Evolutionary conservation across 1,140 invertebrate species (phyloP), one percentile per base, ranked within the genome.

Genomic region (Heliconius himera): DNA sequence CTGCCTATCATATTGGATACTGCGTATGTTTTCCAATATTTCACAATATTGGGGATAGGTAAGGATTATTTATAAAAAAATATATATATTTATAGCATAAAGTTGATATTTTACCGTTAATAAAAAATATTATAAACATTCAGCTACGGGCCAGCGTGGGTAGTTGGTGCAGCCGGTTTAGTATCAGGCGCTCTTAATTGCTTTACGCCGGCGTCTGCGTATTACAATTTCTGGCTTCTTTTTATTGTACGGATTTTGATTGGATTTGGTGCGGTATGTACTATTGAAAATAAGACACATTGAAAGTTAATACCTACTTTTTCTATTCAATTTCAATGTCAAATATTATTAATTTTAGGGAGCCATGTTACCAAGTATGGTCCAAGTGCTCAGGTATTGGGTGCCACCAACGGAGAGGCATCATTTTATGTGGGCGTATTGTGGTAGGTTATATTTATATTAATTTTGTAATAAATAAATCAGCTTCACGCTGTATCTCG

Each of bases 81-180:
- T 13, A 26, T 60, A 13, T 26, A 13, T 66, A 66, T 22, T 29
- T 13, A 13, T 13, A 66, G 16, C 13, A 1, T 26, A 29, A 11
- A 26, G 11, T 66, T 26, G 9, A 29, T 26, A n/a, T 22, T 22
- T 66, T 4, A 4, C 3, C 9, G 20, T 26, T 66, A 66, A 66
- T 26, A 8, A 66, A 5, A 16, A 26, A 29, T 29, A 36, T 26
- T 26, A 26, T 60, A 60, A 3, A 66, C 9, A 29, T 29, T 56
- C 46, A 94, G 92, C 78, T 89, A 95, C 71, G 95, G 95, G 6
- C 94, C 95, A 3, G 94, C 89, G 13, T 92, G 95, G 90, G 96
- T 97, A 22, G 96, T 98, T 29, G 96, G 96, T 46, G 93, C 95
- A 36, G 96, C 97, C 6, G 96, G 96, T 26, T 85, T 97, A 26